Conservation (phyloP, 2,888 invertebrate species). For the Steinernema scapterisci region DNA sequence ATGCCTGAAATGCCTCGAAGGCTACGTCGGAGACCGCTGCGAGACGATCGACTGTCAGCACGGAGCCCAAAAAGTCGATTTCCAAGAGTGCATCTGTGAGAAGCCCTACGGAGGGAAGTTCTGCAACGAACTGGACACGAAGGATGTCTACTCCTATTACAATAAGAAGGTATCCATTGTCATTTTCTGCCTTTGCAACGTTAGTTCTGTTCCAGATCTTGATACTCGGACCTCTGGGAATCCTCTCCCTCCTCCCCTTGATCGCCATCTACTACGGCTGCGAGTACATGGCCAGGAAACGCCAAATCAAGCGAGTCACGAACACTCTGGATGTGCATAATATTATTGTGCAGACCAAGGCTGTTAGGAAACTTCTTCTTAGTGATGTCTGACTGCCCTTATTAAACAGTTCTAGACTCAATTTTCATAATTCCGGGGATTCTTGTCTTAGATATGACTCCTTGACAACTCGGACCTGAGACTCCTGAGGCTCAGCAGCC, state of each 20-base stretch:
- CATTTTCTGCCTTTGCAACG: not conserved
- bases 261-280: conserved; percentile 58
- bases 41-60: conserved; percentile 56
- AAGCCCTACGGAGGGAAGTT: conserved; percentile 45
- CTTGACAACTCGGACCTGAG: no score
- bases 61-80: conserved; percentile 43
- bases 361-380: conserved; percentile 36
- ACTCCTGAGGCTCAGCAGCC: no score
- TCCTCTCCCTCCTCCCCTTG: conserved; percentile 60
- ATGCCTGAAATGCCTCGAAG: conserved; percentile 51
- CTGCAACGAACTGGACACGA: conserved; percentile 45
- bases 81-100: conserved; percentile 45
- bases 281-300: conserved; percentile 59
- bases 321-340: conserved; percentile 44
- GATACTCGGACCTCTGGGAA: conserved; percentile 63
- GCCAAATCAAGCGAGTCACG: conserved; percentile 55
- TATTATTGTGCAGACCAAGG: conserved; percentile 35
- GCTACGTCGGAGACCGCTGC: conserved; percentile 54
- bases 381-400: no score
- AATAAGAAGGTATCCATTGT: conserved; percentile 42
- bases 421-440: no score
- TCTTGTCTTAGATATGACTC: no score
- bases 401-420: not conserved
- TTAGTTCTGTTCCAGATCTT: conserved; percentile 47
- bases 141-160: conserved; percentile 47